Percentiles rank a stretch among this genome's conserved stretches.
phyloP scores from a whole-genome alignment of 2,888 invertebrate genomes.

The Parnassius orleans region DNA sequence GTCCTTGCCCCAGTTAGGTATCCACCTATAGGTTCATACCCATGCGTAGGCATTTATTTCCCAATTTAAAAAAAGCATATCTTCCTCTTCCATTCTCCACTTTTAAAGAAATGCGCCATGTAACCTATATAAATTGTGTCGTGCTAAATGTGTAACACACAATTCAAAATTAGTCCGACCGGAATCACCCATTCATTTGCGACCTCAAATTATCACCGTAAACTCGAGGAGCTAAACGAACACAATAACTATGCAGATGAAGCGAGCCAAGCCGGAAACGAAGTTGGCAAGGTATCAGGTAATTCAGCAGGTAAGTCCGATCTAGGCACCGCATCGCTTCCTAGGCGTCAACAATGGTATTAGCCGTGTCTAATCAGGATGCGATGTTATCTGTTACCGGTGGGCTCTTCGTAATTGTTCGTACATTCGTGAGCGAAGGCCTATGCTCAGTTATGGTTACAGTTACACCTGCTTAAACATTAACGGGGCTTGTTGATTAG shows the following conservation, averaged over 20 bases:
- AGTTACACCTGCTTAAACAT: conserved; percentile 17
- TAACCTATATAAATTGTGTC: too few relatives aligned
- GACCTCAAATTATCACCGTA: conserved; percentile 12
- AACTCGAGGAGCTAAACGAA: conserved; percentile 1
- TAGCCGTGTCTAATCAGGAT: conserved; percentile 29
- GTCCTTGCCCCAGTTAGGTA: too few relatives aligned
- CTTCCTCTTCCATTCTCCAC: too few relatives aligned
- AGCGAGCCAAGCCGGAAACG: conserved; percentile 4
- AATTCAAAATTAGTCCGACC: not conserved
- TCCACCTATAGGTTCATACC: too few relatives aligned
- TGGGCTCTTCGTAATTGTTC: conserved; percentile 14
- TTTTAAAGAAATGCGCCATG: too few relatives aligned
- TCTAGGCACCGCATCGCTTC: conserved; percentile 10
- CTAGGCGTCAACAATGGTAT: conserved; percentile 24
- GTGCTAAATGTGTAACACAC: too few relatives aligned
- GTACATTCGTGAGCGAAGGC: conserved; percentile 8
- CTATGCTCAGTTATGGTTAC: not conserved
- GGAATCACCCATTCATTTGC: not conserved
- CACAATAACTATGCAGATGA: conserved; percentile 11
- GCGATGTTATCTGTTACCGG: conserved; percentile 29
- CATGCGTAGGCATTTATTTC: too few relatives aligned
- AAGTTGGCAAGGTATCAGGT: conserved; percentile 6
- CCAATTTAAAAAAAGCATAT: too few relatives aligned
- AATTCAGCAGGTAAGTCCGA: conserved; percentile 3
- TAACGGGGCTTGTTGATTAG: conserved; percentile 18